Percentiles rank a stretch among this genome's conserved stretches.
phyloP scores from a whole-genome alignment of 2,888 invertebrate species.

The Papilio protenor region DNA sequence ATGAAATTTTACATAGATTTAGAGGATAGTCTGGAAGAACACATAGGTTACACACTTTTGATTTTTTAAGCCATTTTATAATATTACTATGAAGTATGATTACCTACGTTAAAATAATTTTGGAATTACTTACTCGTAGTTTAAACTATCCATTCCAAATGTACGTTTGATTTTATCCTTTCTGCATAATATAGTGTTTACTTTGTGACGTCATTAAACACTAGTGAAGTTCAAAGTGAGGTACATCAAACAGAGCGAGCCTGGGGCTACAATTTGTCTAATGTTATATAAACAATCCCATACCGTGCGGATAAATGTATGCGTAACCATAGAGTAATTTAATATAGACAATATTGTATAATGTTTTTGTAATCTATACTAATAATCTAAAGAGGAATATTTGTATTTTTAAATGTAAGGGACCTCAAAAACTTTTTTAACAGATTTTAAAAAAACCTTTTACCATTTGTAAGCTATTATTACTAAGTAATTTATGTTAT shows the following conservation, averaged over 20 bases:
- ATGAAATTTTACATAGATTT: no score
- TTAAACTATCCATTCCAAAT: neutral
- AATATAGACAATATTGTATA: conserved; percentile 24
- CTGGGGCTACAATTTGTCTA: conserved; percentile 61
- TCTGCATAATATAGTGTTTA: conserved; percentile 27
- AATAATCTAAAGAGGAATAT: no score
- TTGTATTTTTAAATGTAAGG: no score
- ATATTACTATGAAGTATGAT: neutral
- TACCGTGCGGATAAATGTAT: conserved; percentile 42
- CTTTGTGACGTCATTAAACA: conserved; percentile 37
- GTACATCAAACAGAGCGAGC: conserved; percentile 49
- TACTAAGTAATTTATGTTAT: no score
- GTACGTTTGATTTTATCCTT: neutral
- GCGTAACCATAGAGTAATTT: conserved; percentile 16
- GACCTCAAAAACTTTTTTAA: no score
- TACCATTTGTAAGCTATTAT: no score
- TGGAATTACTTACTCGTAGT: neutral
- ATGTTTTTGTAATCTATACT: conserved; percentile 2
- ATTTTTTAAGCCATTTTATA: no score
- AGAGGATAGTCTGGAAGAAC: no score
- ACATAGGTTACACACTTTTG: no score
- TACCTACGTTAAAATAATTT: neutral
- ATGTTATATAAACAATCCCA: conserved; percentile 55
- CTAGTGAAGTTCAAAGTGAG: conserved; percentile 52
- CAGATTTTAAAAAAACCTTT: no score